Evolutionary conservation across 2,888 invertebrate genomes (phyloP).

Genomic region (Coelopa pilipes): DNA sequence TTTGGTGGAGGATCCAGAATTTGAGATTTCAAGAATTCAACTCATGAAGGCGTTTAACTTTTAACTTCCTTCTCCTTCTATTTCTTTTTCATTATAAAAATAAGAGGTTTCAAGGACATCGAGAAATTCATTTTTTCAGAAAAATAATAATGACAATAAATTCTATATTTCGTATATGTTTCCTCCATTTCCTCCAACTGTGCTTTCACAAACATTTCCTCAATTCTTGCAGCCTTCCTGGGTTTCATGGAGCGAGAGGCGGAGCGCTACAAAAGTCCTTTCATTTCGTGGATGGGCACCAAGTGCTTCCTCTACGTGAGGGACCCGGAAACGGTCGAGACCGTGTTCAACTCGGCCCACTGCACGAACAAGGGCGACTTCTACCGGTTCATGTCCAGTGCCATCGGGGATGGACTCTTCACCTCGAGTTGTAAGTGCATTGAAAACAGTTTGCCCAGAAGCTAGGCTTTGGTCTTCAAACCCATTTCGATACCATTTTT

Average conservation of each 20-base stretch:
- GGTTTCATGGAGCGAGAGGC: conserved; percentile 53
- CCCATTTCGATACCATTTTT: background rate
- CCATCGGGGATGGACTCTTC: conserved; percentile 62
- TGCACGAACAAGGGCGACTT: conserved; percentile 64
- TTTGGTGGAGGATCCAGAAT: too few species aligned
- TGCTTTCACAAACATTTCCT: too few species aligned
- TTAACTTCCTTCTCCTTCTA: too few species aligned
- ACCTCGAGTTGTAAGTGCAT: conserved; percentile 58
- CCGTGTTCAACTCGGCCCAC: conserved; percentile 59
- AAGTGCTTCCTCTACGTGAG: conserved; percentile 62
- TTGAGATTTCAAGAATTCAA: too few species aligned
- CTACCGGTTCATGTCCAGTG: conserved; percentile 59
- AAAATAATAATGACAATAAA: too few species aligned
- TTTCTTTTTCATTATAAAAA: too few species aligned
- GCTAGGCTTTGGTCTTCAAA: background rate
- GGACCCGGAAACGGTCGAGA: conserved; percentile 61
- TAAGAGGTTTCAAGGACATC: too few species aligned
- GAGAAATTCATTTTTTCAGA: too few species aligned
- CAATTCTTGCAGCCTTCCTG: conserved; percentile 57
- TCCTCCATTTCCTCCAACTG: too few species aligned
- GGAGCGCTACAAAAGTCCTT: conserved; percentile 53
- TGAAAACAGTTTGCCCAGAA: background rate
- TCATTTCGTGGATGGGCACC: conserved; percentile 63
- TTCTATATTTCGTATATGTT: too few species aligned
- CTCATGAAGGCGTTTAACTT: too few species aligned